Evolutionary conservation across 2,797 vertebrate genomes (phyloP), one percentile per base, ranked within the genome.

Genomic region (Yasuhikotakia modesta): DNA sequence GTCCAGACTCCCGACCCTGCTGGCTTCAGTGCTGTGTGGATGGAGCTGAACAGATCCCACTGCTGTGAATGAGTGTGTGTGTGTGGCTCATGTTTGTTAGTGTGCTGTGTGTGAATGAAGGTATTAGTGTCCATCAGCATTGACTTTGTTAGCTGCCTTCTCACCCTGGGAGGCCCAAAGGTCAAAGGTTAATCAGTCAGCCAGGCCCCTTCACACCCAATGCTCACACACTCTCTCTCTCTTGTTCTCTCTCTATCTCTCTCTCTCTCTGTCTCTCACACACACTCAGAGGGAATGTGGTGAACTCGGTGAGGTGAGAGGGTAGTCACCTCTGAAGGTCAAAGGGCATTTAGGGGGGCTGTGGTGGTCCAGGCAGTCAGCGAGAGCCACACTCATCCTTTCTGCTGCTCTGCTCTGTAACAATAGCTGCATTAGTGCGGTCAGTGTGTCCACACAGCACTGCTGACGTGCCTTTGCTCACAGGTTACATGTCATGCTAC

Each of bases 101-200:
- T 80, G 76, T 43, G 67, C 19, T 8, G 46, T 21, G 68, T 19
- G 3, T 80, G 78, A 82, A 81, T 76, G 64, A 64, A 79, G 80
- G 79, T 86, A 86, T 86, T 85, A 84, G 79, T 86, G 85, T 89
- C 85, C 52, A 80, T 82, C 79, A 83, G 79, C 83, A 83, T 82
- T 87, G 86, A 87, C 85, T 88, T 84, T 85, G 83, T 90, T 85
- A 85, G 82, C 85, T 89, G 87, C 85, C 88, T 90, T 87, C 83
- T 92, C 90, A 88, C 91, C 89, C 90, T 91, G 90, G 89, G 90
- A 89, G 91, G 91, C 86, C 91, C 84, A 52, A 70, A 81, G 86
- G 87, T 88, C 87, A 90, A 89, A 89, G 91, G 90, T 92, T 91
- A 92, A 92, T 91, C 90, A 82, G 81, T 84, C 82, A 85, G 85